Conservation (phyloP, 2,113 vertebrate species). For the Gambusia holbrooki region DNA sequence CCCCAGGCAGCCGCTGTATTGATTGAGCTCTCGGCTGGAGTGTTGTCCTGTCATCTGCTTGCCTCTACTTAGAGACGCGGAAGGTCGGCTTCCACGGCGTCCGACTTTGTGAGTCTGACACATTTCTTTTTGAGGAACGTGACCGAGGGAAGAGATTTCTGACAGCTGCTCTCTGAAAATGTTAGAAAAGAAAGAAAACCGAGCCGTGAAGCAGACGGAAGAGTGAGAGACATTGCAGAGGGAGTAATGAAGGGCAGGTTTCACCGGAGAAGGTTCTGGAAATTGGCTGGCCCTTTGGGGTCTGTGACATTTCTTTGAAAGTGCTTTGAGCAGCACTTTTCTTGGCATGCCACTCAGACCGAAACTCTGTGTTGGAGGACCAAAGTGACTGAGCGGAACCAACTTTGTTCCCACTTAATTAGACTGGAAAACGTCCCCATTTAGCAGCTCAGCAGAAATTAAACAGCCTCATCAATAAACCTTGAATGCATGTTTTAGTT, state of each 20-base stretch:
- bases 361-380: slow-evolving; percentile 12
- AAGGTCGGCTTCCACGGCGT: slow-evolving; percentile 58
- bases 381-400: slow-evolving; percentile 6
- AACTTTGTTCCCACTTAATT: slow-evolving; percentile 7
- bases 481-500: background rate
- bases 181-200: slow-evolving; percentile 40
- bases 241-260: slow-evolving; percentile 57
- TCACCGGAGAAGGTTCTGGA: slow-evolving; percentile 50
- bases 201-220: slow-evolving; percentile 15
- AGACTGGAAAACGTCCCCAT: background rate
- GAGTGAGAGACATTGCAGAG: slow-evolving; percentile 1
- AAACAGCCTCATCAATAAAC: background rate
- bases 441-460: background rate
- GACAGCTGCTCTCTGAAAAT: slow-evolving; percentile 29
- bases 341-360: slow-evolving; percentile 38
- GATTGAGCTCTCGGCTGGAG: slow-evolving; percentile 68
- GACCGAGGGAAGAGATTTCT: slow-evolving; percentile 40
- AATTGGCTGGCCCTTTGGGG: slow-evolving; percentile 52
- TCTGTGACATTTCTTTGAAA: slow-evolving; percentile 66
- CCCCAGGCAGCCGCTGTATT: slow-evolving; percentile 50
- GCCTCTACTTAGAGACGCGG: slow-evolving; percentile 17
- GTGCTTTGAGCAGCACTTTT: slow-evolving; percentile 59
- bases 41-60: slow-evolving; percentile 43
- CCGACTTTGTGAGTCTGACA: slow-evolving; percentile 44
- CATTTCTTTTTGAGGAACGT: slow-evolving; percentile 33